These are phyloP conservation scores for Pterocles orientalis DNA, from an alignment of 2,113 vertebrate genomes.

Conservation along the genomic window DNA sequence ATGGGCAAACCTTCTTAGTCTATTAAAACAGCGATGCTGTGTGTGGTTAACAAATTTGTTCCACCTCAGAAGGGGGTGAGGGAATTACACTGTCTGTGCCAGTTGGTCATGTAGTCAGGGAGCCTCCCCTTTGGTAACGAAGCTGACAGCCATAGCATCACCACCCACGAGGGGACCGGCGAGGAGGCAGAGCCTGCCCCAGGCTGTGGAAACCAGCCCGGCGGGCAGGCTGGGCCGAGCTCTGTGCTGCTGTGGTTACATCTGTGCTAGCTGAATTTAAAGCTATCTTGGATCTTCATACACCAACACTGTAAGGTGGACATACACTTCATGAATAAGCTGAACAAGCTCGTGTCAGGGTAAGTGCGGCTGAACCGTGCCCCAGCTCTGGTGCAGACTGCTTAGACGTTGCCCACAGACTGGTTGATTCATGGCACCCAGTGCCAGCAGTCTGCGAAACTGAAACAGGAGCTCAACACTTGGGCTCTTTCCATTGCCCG, in stretches of 20 bases:
- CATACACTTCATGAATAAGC: neutral
- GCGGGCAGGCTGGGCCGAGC: neutral
- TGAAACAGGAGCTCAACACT: conserved; percentile 43
- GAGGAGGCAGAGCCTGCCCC: neutral
- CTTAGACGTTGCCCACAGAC: neutral
- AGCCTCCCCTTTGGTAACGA: neutral
- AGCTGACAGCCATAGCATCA: neutral
- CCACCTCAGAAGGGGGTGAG: neutral
- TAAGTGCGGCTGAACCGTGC: neutral
- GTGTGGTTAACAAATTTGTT: neutral
- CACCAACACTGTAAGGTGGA: neutral
- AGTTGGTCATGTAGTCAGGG: neutral
- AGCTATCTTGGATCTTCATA: neutral
- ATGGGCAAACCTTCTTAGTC: neutral
- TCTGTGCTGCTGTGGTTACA: neutral
- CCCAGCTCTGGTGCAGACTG: neutral
- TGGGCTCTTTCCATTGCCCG: conserved; percentile 44
- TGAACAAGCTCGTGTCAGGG: neutral
- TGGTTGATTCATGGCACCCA: conserved; percentile 5
- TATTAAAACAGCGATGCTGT: neutral
- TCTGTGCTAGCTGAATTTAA: neutral
- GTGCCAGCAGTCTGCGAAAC: conserved; percentile 30
- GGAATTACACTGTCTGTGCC: neutral
- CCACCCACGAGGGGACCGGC: fast-evolving
- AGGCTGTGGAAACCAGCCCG: neutral